phyloP scores from a whole-genome alignment of 2,888 invertebrate species.

The Cataglyphis albicans region DNA sequence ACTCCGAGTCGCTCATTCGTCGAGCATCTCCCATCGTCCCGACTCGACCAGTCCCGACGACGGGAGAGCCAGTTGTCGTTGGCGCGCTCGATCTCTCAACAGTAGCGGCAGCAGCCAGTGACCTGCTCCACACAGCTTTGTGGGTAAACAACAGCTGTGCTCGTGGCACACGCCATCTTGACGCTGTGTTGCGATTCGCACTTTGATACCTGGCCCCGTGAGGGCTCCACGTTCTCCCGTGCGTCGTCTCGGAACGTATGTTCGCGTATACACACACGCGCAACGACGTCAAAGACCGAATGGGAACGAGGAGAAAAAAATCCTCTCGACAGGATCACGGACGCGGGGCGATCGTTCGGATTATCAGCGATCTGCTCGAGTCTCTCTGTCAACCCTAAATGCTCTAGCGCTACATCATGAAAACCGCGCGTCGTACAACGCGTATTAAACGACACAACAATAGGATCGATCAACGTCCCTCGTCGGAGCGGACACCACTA shows the following conservation, averaged over 20 bases:
- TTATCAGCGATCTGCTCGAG: too few relatives aligned
- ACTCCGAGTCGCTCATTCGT: constrained; percentile 36
- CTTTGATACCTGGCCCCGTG: constrained; percentile 31
- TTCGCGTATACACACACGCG: background rate
- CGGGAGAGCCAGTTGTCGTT: constrained; percentile 31
- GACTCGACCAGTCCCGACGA: constrained; percentile 63
- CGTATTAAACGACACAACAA: background rate
- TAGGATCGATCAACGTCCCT: constrained; percentile 26
- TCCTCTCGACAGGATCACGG: background rate
- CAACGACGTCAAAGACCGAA: background rate
- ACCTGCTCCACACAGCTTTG: constrained; percentile 78
- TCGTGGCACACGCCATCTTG: constrained; percentile 78
- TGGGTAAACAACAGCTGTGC: constrained; percentile 85
- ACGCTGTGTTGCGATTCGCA: constrained; percentile 7
- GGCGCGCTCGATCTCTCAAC: background rate
- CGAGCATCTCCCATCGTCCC: constrained; percentile 56
- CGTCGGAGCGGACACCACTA: constrained; percentile 29
- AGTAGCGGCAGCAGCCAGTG: constrained; percentile 55
- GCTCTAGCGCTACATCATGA: constrained; percentile 36
- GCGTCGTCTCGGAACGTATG: background rate
- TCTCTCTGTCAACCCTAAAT: background rate
- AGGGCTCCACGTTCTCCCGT: constrained; percentile 34
- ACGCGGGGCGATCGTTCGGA: too few relatives aligned
- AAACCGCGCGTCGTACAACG: constrained; percentile 24
- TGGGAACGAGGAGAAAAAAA: background rate